phyloP scores from a whole-genome alignment of 2,113 vertebrate species.

The Isurus oxyrinchus region DNA sequence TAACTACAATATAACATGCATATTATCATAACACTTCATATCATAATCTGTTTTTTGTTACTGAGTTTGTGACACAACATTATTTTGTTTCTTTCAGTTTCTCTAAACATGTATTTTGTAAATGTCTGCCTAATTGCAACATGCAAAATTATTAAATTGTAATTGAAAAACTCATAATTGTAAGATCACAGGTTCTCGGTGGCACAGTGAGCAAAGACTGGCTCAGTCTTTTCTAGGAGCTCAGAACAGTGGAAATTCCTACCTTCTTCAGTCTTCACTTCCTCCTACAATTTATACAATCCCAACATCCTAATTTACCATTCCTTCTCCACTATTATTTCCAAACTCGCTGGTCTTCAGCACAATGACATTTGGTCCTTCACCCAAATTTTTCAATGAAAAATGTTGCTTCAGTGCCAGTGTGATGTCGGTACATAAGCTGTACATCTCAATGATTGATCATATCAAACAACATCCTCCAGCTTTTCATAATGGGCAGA shows the following conservation, averaged over 20 bases:
- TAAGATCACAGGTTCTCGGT: background rate
- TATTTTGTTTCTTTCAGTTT: background rate
- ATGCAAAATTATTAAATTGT: background rate
- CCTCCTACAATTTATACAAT: background rate
- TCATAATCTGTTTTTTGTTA: background rate
- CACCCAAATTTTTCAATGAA: background rate
- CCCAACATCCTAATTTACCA: background rate
- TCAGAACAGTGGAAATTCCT: background rate
- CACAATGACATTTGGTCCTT: background rate
- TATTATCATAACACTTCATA: slow-evolving; percentile 13
- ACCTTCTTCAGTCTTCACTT: background rate
- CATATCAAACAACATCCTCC: no score
- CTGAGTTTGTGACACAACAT: background rate
- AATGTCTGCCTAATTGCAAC: background rate
- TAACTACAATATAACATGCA: slow-evolving; percentile 24
- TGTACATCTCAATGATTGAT: no score
- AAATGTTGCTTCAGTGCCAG: background rate
- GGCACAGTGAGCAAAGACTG: background rate
- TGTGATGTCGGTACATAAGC: no score
- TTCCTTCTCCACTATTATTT: background rate
- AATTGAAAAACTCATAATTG: slow-evolving; percentile 7
- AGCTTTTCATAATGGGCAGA: no score
- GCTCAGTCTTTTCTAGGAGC: background rate
- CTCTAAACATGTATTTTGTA: slow-evolving; percentile 18
- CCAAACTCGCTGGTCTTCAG: background rate